Base-by-base conservation (phyloP, 1,140 invertebrate genomes). In the Diachasma alloeum region DNA sequence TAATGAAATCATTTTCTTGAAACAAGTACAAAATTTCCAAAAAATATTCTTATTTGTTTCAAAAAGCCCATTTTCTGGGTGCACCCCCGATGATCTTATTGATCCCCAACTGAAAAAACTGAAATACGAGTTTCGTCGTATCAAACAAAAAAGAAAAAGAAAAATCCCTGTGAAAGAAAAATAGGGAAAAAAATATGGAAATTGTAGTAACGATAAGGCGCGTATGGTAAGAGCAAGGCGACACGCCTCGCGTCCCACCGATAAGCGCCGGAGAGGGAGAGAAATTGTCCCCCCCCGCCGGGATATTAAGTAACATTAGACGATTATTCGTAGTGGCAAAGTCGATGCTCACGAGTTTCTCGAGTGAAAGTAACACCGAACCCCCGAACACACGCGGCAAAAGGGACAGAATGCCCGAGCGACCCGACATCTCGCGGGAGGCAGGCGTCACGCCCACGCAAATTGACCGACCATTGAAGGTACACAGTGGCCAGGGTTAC, bases 301-400 rank as follows among this genome's bases (percentile, higher is more conserved):
- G 74, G 81, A 83, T 81, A 84, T 84, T 83, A 82, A 82, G 79
- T 74, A 81, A 79, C 81, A 79, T 82, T 79, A 82, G 75, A 72
- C 82, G 78, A 81, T 85, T 83, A 85, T 84, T 84, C 80, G 53
- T 79, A 71, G 72, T 80, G 81, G 79, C 67, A 75, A 24, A 70
- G 75, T 80, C 74, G 72, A 74, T 79, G 72, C 63, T 74, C 48
- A 68, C 63, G 66, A 48, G 44, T 44, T 48, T 48, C 59, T 8
- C 22, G 19, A 63, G 59, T 63, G 59, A 63, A 63, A 63, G 59
- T 26, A 26, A 26, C 24, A 63, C 24, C 24, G 11, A 63, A 22
- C 15, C 53, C 9, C 10, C n/a, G n/a, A 59, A 70, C 8, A 71
- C 19, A 59, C 19, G 44, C 48, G n/a, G 44, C 26, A 76, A 46